Evolutionary conservation across 2,888 invertebrate genomes (phyloP).

Genomic region (Vanessa cardui): DNA sequence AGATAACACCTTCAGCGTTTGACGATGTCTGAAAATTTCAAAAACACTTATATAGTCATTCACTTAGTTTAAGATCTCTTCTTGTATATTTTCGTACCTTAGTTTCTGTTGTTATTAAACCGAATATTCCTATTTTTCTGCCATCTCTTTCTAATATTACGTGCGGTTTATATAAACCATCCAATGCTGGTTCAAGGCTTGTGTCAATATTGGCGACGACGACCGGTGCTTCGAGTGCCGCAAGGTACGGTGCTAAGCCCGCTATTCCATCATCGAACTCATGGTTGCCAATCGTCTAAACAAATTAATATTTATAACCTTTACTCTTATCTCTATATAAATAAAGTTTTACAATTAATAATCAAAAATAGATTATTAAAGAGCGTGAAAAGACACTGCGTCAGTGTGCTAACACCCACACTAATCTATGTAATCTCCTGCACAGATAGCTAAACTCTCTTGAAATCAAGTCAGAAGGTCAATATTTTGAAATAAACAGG

Average conservation of each 20-base stretch:
- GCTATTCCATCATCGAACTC: slow-evolving; percentile 90
- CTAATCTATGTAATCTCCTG: too few species aligned
- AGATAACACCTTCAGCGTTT: slow-evolving; percentile 83
- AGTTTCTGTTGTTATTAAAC: slow-evolving; percentile 87
- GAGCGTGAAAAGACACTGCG: too few species aligned
- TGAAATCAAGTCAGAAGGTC: too few species aligned
- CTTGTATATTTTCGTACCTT: slow-evolving; percentile 61
- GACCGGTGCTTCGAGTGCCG: slow-evolving; percentile 85
- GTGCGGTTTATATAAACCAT: slow-evolving; percentile 85
- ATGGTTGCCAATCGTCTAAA: slow-evolving; percentile 91
- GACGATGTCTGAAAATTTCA: slow-evolving; percentile 77
- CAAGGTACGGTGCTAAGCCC: slow-evolving; percentile 88
- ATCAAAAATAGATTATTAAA: too few species aligned
- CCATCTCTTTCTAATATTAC: slow-evolving; percentile 85
- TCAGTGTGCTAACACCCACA: too few species aligned
- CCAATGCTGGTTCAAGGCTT: slow-evolving; percentile 83
- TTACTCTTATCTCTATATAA: too few species aligned
- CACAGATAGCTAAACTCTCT: too few species aligned
- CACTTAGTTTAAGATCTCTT: background rate
- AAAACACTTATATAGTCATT: background rate
- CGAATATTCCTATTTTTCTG: slow-evolving; percentile 89
- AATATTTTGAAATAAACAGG: too few species aligned
- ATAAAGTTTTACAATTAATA: too few species aligned
- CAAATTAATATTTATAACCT: background rate
- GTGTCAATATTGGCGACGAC: slow-evolving; percentile 89